phyloP scores from a whole-genome alignment of 2,888 invertebrate genomes.

The Gerris lacustris region DNA sequence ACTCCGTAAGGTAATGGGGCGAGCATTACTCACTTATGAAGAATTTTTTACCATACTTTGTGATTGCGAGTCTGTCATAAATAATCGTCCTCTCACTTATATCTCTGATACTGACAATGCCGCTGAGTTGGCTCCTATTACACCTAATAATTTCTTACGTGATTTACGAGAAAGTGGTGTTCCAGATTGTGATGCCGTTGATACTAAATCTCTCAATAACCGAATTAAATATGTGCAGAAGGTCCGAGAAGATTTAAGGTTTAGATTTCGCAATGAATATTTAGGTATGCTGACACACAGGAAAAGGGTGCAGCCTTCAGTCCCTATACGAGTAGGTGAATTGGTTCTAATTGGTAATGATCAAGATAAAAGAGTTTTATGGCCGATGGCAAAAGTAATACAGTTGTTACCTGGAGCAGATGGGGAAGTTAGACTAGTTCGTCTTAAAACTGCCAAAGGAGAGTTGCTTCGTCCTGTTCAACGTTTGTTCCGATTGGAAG shows the following conservation, averaged over 20 bases:
- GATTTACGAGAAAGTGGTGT: constrained; percentile 13
- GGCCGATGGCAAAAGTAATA: constrained; percentile 14
- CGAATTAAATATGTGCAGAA: constrained; percentile 6
- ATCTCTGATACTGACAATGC: constrained; percentile 10
- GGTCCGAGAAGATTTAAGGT: constrained; percentile 13
- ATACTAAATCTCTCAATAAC: constrained; percentile 5
- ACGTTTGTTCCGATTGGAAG: constrained; percentile 6
- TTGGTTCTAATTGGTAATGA: constrained; percentile 17
- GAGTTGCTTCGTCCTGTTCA: constrained; percentile 10
- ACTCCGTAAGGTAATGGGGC: constrained; percentile 14
- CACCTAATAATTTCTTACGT: constrained; percentile 30
- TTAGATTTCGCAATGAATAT: constrained; percentile 19
- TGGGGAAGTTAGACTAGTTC: constrained; percentile 12
- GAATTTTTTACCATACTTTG: constrained; percentile 19
- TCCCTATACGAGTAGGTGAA: constrained; percentile 12
- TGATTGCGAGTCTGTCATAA: constrained; percentile 19
- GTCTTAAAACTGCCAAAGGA: constrained; percentile 13
- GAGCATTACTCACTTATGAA: constrained; percentile 15
- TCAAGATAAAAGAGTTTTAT: constrained; percentile 15
- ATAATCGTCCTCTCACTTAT: constrained; percentile 22
- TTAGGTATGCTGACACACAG: constrained; percentile 10
- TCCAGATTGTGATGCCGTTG: constrained; percentile 14
- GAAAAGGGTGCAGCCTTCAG: constrained; percentile 7
- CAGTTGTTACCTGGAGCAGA: constrained; percentile 14
- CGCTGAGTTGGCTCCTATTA: constrained; percentile 26